These are phyloP conservation scores for Oenanthe oenanthe DNA, from an alignment of 2,113 vertebrate species.

Conservation along the genomic window DNA sequence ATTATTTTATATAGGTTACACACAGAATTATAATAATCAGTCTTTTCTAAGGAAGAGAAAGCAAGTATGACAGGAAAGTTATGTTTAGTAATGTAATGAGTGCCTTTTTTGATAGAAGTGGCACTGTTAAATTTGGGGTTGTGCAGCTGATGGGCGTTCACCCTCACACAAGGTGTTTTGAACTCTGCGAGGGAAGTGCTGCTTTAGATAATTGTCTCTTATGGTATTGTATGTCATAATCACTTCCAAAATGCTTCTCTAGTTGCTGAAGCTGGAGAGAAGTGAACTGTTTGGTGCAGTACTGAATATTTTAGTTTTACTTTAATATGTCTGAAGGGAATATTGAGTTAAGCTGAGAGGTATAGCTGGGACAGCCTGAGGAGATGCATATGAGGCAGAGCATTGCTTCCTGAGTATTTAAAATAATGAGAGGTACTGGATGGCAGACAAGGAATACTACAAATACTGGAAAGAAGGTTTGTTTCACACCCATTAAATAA, in stretches of 20 bases:
- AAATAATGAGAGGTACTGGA: background rate
- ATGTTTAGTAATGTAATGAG: background rate
- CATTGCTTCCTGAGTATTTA: background rate
- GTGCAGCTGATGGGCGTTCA: background rate
- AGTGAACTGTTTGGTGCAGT: background rate
- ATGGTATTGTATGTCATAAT: background rate
- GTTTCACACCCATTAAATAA: background rate
- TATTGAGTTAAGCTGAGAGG: background rate
- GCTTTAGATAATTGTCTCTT: background rate
- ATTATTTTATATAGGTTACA: constrained; percentile 26
- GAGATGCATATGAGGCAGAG: background rate
- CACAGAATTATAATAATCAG: constrained; percentile 8
- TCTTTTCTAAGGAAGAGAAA: background rate
- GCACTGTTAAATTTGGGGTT: background rate
- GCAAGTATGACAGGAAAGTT: background rate
- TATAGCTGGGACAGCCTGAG: background rate
- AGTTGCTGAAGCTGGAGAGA: background rate
- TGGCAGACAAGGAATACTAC: background rate
- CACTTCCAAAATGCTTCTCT: background rate
- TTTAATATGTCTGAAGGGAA: background rate
- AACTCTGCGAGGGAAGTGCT: background rate
- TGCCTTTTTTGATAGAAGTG: background rate
- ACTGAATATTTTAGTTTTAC: background rate
- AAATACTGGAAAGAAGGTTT: background rate
- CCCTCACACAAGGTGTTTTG: background rate